Evolutionary conservation across 2,797 vertebrate species (phyloP).

Genomic region (Gymnothorax javanicus): DNA sequence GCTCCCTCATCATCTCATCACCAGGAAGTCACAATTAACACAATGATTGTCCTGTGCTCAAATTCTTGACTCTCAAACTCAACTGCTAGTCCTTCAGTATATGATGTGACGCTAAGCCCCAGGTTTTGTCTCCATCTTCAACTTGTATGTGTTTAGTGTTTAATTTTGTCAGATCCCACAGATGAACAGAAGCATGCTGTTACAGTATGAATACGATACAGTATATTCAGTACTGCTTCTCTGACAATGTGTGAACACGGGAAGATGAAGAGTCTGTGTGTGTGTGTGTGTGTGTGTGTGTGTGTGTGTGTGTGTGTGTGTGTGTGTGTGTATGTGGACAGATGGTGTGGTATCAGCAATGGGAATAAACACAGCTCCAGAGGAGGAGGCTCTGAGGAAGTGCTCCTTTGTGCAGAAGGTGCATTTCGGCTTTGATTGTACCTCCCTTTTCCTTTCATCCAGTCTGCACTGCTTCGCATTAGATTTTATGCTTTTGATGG

Average conservation of each 20-base stretch:
- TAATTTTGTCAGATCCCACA: slow-evolving; percentile 53
- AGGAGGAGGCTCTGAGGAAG: not conserved
- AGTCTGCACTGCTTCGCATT: not conserved
- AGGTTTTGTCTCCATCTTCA: slow-evolving; percentile 53
- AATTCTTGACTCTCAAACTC: too few relatives aligned
- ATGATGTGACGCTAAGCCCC: slow-evolving; percentile 30
- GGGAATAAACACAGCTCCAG: slow-evolving; percentile 36
- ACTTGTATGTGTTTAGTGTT: slow-evolving; percentile 50
- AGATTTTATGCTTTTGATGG: not conserved
- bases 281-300: too few relatives aligned
- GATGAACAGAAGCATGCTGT: slow-evolving; percentile 46
- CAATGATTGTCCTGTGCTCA: not conserved
- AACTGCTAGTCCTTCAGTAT: not conserved
- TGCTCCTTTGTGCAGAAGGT: not conserved
- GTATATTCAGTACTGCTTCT: slow-evolving; percentile 48
- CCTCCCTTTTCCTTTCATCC: slow-evolving; percentile 6
- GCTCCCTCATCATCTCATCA: not conserved
- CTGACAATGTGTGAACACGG: slow-evolving; percentile 39
- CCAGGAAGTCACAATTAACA: not conserved
- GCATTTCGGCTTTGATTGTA: not conserved
- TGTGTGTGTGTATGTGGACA: slow-evolving; percentile 34
- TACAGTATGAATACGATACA: slow-evolving; percentile 34
- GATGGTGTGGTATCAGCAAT: slow-evolving; percentile 58
- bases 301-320: too few relatives aligned
- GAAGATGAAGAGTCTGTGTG: slow-evolving; percentile 26